These are phyloP conservation scores for Periparus ater DNA, from an alignment of 2,797 vertebrate genomes.

Conservation along the genomic window DNA sequence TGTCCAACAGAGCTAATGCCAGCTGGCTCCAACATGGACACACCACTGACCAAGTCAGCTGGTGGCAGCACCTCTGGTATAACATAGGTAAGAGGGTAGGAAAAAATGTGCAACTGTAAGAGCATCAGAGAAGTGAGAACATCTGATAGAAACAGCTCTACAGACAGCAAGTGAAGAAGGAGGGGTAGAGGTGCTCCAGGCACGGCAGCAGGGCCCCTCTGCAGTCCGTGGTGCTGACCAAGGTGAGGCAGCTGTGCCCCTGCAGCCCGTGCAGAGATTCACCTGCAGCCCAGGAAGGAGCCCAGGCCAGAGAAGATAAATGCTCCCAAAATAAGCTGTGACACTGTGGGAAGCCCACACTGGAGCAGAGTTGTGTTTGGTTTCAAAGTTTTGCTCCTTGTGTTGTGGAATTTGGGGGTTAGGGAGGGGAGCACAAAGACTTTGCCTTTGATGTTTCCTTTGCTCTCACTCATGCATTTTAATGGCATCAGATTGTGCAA, in stretches of 20 bases:
- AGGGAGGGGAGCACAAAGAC: background rate
- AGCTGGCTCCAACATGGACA: background rate
- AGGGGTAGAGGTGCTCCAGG: background rate
- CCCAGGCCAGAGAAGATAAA: fast-evolving
- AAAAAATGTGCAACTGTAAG: no score
- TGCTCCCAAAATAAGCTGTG: background rate
- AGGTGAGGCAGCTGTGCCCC: background rate
- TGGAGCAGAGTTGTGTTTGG: fast-evolving
- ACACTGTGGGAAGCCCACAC: background rate
- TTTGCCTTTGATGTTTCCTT: background rate
- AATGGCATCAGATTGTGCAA: constrained; percentile 31
- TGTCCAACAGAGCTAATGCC: background rate
- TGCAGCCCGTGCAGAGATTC: background rate
- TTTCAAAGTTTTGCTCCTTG: background rate
- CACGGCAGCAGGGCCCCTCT: fast-evolving
- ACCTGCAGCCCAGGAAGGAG: background rate
- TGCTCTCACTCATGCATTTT: background rate
- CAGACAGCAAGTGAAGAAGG: background rate
- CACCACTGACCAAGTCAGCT: background rate
- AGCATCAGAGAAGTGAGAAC: background rate
- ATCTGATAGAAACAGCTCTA: background rate
- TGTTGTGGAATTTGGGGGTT: background rate
- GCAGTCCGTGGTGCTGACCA: fast-evolving
- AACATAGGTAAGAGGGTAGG: fast-evolving
- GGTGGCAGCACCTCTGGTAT: background rate